These are phyloP conservation scores for Neofelis nebulosa DNA, from an alignment of 2,113 vertebrate species.

Conservation along the genomic window DNA sequence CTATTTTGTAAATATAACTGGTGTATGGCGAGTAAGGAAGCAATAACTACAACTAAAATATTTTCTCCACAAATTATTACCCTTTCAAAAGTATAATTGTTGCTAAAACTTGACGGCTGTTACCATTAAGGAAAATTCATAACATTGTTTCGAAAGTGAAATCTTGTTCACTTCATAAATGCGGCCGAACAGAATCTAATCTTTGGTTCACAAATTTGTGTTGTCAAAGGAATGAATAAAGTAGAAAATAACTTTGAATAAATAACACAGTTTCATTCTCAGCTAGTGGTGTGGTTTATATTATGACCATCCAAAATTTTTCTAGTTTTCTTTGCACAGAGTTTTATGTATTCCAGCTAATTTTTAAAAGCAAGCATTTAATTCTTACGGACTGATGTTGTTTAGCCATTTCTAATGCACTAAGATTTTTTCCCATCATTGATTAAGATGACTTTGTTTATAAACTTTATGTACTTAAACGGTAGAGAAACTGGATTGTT, in stretches of 20 bases:
- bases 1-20: constrained; percentile 80
- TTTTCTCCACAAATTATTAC: constrained; percentile 81
- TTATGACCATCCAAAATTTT: background rate
- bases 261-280: background rate
- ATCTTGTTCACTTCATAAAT: background rate
- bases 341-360: background rate
- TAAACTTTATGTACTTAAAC: background rate
- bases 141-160: constrained; percentile 75
- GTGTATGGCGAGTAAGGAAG: constrained; percentile 79
- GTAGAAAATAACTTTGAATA: background rate
- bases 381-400: background rate
- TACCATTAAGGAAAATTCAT: constrained; percentile 78
- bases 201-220: background rate
- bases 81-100: constrained; percentile 83
- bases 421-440: background rate
- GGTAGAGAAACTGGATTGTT: constrained; percentile 38
- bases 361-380: background rate
- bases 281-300: background rate
- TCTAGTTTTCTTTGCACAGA: background rate
- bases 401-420: background rate
- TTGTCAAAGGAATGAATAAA: background rate
- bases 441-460: constrained; percentile 63
- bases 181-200: background rate
- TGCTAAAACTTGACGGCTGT: constrained; percentile 84
- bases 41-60: constrained; percentile 83